Percentiles rank a stretch among this genome's conserved stretches.
phyloP scores from a whole-genome alignment of 2,797 vertebrate species.

The Leptatherina wallacei region DNA sequence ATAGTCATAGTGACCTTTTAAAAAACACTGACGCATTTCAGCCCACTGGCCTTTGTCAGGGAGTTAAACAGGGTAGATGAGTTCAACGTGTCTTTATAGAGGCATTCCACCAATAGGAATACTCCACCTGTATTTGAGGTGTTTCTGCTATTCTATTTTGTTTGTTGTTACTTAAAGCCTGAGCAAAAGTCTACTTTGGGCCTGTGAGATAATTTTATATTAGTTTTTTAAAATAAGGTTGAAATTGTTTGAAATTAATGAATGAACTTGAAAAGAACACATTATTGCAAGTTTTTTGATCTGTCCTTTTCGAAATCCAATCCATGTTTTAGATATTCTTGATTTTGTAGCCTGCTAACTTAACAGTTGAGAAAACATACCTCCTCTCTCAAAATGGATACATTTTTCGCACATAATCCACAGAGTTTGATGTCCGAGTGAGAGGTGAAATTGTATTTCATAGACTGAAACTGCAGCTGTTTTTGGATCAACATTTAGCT shows the following conservation, averaged over 20 bases:
- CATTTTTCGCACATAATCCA: background rate
- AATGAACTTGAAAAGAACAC: background rate
- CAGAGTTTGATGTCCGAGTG: conserved; percentile 32
- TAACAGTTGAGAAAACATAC: background rate
- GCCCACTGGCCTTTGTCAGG: too few relatives aligned
- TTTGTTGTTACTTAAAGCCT: background rate
- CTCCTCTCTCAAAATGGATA: background rate
- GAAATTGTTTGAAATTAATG: too few relatives aligned
- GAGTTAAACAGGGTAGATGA: too few relatives aligned
- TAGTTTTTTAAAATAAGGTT: too few relatives aligned
- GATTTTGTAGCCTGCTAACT: background rate
- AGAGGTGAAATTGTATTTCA: conserved; percentile 25
- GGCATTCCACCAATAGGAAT: too few relatives aligned
- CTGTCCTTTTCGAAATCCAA: background rate
- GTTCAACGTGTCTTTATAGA: too few relatives aligned
- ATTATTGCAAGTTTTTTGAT: conserved; percentile 3
- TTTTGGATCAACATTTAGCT: conserved; percentile 23
- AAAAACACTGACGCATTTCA: too few relatives aligned
- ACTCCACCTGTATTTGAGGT: background rate
- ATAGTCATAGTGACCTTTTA: too few relatives aligned
- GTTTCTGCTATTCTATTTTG: background rate
- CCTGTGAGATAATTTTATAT: too few relatives aligned
- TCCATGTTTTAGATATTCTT: background rate
- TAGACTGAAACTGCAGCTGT: conserved; percentile 15
- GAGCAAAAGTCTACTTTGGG: background rate